phyloP scores from a whole-genome alignment of 1,140 invertebrate species.

The Ephestia elutella region DNA sequence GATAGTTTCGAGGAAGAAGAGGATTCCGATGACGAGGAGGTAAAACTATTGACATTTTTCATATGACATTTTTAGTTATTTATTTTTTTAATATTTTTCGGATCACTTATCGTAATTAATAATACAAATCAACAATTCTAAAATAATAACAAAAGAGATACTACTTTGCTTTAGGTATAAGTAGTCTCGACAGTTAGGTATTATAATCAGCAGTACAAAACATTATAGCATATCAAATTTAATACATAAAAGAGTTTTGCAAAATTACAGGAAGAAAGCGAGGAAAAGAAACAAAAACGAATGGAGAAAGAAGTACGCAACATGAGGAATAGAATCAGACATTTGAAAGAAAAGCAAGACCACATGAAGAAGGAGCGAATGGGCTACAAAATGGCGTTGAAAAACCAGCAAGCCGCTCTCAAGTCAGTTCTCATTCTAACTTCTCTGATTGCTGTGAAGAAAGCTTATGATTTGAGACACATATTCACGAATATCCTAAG shows the following conservation, averaged over 20 bases:
- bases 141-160: no score
- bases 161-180: no score
- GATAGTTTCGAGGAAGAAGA: slow-evolving; percentile 74
- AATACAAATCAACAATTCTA: no score
- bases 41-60: no score
- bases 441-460: not conserved
- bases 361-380: slow-evolving; percentile 85
- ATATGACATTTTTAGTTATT: no score
- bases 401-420: slow-evolving; percentile 84
- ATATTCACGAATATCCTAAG: not conserved
- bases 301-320: slow-evolving; percentile 83
- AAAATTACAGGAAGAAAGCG: slow-evolving; percentile 77
- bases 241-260: no score
- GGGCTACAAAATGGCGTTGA: slow-evolving; percentile 85
- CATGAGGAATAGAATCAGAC: slow-evolving; percentile 84
- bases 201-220: no score
- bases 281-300: slow-evolving; percentile 83
- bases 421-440: slow-evolving; percentile 66
- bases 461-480: slow-evolving; percentile 6
- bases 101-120: no score
- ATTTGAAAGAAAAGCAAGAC: slow-evolving; percentile 84
- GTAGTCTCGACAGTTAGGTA: no score
- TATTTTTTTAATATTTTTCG: no score
- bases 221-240: no score
- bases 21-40: slow-evolving; percentile 66